Conservation (phyloP, 2,113 vertebrate genomes). For the Lethenteron camtschaticum region DNA sequence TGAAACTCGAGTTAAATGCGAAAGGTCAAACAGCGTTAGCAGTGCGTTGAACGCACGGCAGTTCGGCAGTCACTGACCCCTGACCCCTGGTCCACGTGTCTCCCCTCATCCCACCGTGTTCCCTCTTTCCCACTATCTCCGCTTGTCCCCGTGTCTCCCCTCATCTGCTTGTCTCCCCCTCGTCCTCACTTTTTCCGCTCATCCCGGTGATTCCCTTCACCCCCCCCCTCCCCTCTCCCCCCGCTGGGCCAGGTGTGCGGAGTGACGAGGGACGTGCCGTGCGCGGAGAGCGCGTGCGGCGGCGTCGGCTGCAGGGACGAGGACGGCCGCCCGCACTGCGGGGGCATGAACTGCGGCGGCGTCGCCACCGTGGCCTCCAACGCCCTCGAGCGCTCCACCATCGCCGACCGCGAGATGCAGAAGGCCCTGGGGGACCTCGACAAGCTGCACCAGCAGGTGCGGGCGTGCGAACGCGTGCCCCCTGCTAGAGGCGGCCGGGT, state of each 20-base stretch:
- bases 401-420: constrained; percentile 55
- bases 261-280: constrained; percentile 30
- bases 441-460: constrained; percentile 72
- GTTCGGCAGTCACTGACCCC: not conserved
- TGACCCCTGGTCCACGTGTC: not conserved
- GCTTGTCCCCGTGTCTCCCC: not conserved
- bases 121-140: not conserved
- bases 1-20: too few species aligned
- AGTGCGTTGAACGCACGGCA: too few species aligned
- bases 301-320: constrained; percentile 42
- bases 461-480: not conserved
- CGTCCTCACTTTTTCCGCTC: not conserved
- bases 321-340: constrained; percentile 38
- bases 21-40: too few species aligned
- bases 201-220: not conserved
- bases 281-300: constrained; percentile 35
- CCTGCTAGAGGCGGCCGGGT: not conserved
- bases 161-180: not conserved
- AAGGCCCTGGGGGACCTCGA: constrained; percentile 67
- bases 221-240: not conserved
- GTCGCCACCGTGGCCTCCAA: constrained; percentile 32
- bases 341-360: constrained; percentile 47
- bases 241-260: constrained; percentile 44
- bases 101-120: not conserved
- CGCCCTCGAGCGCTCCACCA: constrained; percentile 43